Conservation (phyloP, 1,140 invertebrate species). For the Diorhabda elongata region DNA sequence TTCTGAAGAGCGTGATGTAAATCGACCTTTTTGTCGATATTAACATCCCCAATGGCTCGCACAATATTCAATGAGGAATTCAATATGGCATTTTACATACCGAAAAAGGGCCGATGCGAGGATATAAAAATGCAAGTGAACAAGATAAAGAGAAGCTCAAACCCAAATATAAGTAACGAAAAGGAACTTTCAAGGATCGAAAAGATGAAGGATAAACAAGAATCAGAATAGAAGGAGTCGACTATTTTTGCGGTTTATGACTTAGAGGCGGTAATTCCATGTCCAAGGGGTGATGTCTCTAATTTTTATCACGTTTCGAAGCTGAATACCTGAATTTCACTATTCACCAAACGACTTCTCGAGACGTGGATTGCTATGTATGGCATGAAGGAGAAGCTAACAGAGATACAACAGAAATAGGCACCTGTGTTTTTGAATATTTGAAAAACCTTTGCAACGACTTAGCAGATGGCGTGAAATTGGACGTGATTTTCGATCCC, state of each 20-base stretch:
- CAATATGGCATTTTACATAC: not conserved
- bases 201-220: not conserved
- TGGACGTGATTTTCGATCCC: not conserved
- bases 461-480: not conserved
- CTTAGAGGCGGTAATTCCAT: slow-evolving; percentile 42
- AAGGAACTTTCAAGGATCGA: not conserved
- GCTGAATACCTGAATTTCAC: slow-evolving; percentile 42
- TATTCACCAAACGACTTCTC: slow-evolving; percentile 34
- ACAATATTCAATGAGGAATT: not conserved
- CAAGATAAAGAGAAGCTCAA: not conserved
- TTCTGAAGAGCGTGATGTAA: too few relatives aligned
- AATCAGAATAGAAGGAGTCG: not conserved
- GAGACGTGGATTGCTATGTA: slow-evolving; percentile 36
- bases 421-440: slow-evolving; percentile 26
- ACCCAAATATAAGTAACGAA: not conserved
- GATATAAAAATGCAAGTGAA: not conserved
- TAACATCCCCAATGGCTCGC: not conserved
- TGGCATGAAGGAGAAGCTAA: slow-evolving; percentile 35
- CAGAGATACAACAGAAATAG: slow-evolving; percentile 38
- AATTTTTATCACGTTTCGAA: slow-evolving; percentile 44
- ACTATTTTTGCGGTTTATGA: slow-evolving; percentile 33
- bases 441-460: not conserved
- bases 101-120: not conserved
- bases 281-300: slow-evolving; percentile 40
- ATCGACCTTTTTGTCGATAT: too few relatives aligned